Evolutionary conservation across 2,113 vertebrate genomes (phyloP).

Genomic region (Hemiscyllium ocellatum): DNA sequence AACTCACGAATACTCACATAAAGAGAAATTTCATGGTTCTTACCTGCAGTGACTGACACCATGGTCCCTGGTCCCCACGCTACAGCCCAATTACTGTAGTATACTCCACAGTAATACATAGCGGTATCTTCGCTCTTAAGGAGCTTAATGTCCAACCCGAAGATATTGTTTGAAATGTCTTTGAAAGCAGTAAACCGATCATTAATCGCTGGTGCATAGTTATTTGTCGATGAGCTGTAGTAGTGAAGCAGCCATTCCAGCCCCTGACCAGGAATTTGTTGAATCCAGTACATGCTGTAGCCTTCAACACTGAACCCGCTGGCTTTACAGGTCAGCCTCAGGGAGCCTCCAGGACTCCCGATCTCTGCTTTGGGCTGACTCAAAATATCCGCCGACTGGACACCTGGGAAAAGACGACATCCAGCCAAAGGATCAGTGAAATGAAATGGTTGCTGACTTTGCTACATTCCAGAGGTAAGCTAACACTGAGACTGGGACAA

Average conservation of each 20-base stretch:
- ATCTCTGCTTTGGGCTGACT: background rate
- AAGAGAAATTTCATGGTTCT: no score
- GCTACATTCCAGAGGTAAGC: background rate
- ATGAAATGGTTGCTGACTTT: background rate
- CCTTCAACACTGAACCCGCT: background rate
- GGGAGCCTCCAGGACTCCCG: background rate
- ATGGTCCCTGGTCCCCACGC: no score
- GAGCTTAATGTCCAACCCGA: background rate
- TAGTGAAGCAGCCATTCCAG: background rate
- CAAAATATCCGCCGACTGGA: background rate
- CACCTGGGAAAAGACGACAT: background rate
- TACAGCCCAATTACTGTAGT: no score
- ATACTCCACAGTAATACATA: no score
- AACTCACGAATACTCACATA: no score
- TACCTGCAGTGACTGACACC: no score
- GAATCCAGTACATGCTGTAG: background rate
- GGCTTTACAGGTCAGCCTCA: background rate
- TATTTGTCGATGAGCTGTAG: background rate
- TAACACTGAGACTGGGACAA: background rate
- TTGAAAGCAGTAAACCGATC: background rate
- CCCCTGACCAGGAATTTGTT: background rate
- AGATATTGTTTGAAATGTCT: background rate
- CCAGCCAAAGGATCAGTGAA: background rate
- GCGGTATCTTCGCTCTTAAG: no score
- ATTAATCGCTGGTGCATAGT: background rate